phyloP scores from a whole-genome alignment of 2,888 invertebrate genomes.

The Eupithecia dodoneata region DNA sequence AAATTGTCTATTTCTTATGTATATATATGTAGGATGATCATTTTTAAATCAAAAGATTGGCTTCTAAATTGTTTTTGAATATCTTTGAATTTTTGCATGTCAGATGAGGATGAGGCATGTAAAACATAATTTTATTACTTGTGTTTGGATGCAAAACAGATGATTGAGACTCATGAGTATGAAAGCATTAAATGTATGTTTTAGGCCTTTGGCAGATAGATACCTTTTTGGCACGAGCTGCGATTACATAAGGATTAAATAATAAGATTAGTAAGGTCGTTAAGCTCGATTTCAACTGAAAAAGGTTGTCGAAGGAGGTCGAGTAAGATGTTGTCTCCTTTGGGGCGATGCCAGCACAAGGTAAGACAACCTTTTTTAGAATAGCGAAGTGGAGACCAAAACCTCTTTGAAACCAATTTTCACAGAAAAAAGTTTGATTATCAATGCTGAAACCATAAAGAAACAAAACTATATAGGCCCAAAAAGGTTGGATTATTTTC shows the following conservation, averaged over 20 bases:
- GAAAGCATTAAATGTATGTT: not conserved
- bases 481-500: no score
- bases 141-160: not conserved
- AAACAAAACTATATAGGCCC: not conserved
- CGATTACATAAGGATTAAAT: not conserved
- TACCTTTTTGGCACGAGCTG: not conserved
- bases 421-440: not conserved
- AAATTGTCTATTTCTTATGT: not conserved
- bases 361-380: constrained; percentile 59
- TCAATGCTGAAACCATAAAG: not conserved
- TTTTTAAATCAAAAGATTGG: not conserved
- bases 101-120: not conserved
- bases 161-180: not conserved
- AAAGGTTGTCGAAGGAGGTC: constrained; percentile 78
- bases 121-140: not conserved
- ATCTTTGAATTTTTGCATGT: not conserved
- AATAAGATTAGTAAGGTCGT: not conserved
- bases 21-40: not conserved
- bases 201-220: not conserved
- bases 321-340: constrained; percentile 87
- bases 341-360: constrained; percentile 85
- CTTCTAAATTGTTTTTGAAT: not conserved
- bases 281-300: not conserved
- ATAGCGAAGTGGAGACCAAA: no score
- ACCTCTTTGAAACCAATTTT: not conserved